Conservation (phyloP, 2,797 vertebrate genomes). For the Carduelis carduelis region DNA sequence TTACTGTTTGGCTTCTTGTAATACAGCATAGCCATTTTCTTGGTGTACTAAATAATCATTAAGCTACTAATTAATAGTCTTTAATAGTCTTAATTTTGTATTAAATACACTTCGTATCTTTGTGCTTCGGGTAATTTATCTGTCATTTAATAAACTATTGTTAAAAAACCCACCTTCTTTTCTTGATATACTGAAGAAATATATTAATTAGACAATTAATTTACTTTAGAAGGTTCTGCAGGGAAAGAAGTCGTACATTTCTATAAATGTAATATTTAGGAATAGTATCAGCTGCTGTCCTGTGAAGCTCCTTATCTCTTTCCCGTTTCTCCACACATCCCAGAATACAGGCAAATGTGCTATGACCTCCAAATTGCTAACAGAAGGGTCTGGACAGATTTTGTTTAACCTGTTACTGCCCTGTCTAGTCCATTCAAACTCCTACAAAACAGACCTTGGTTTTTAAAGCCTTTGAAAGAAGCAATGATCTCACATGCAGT, state of each 20-base stretch:
- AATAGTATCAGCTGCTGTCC: neutral
- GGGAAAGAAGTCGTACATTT: rapidly evolving
- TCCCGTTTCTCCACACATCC: neutral
- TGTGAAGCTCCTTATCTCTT: neutral
- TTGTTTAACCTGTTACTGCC: neutral
- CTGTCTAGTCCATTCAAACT: neutral
- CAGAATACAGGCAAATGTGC: neutral
- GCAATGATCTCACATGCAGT: neutral
- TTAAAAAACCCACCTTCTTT: neutral
- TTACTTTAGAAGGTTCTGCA: neutral
- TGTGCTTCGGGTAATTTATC: neutral
- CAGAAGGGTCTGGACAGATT: neutral
- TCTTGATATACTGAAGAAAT: neutral
- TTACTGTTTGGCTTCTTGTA: neutral
- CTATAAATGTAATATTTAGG: neutral
- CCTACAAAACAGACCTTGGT: neutral
- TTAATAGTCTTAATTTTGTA: neutral
- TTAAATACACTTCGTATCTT: neutral
- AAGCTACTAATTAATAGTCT: neutral
- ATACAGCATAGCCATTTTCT: neutral
- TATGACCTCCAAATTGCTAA: neutral
- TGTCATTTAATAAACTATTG: neutral
- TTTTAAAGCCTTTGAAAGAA: neutral
- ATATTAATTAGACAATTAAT: neutral
- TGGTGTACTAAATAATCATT: neutral